Base-by-base conservation (phyloP, 1,140 invertebrate genomes). In the Hydropsyche tenuis region DNA sequence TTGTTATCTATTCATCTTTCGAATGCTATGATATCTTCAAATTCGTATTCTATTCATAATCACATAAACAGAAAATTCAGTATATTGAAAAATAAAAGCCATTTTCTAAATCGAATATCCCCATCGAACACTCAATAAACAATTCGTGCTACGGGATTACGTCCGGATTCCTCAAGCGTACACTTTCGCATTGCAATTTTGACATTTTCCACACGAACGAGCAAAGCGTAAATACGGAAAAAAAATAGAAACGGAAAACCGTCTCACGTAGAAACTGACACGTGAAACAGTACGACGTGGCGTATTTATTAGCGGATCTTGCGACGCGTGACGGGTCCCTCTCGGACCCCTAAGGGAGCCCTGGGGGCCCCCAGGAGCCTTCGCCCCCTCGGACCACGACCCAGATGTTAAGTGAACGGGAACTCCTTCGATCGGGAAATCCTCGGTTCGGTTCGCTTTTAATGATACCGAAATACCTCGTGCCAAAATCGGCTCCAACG, bases 281-380 rank as follows among this genome's bases (percentile, higher is more conserved):
- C 14, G 45, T 18, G 48, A 53, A 53, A 53, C 48, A 7, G 48
- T 53, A 20, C 14, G 9, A 16, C 16, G 48, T 16, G n/a, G n/a
- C 7, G 48, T 53, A 53, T 53, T 53, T 53, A 53, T 53, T 53
- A 53, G 48, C 16, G 48, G 18, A 53, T n/a, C 7, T 16, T 7
- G 9, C 48, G 16, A 20, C 20, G 48, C 48, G 48, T 53, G 20
- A 11, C 48, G 48, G 9, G 6, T 16, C 48, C 16, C 16, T n/a
- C 7, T 7, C 14, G 48, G 9, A 1, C 48, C 48, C 20, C n/a
- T n/a, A 18, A 20, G 48, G 45, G 45, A 7, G 3, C 45, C 45
- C 45, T 6, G 16, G 12, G 16, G 48, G 9, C 9, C 16, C 48
- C 1, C 1, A 53, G 20, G 20, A n/a, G n/a, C n/a, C n/a, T n/a